Evolutionary conservation across 2,888 invertebrate species (phyloP).

Genomic region (Trissoscelio sp.): DNA sequence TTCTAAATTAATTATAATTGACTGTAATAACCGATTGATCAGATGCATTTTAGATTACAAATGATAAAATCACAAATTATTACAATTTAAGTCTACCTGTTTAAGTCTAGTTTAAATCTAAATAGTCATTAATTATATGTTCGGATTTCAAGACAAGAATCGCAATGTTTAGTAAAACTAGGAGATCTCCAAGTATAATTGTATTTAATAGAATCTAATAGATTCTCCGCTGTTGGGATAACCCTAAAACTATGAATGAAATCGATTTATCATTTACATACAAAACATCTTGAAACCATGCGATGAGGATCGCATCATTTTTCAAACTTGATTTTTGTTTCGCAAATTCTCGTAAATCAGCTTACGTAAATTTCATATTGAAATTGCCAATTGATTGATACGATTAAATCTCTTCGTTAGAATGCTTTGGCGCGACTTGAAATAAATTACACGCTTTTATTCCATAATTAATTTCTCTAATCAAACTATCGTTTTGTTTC

Average conservation of each 20-base stretch:
- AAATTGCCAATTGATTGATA: not conserved
- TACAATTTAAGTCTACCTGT: too few species aligned
- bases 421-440: too few species aligned
- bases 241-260: not conserved
- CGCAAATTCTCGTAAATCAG: constrained; percentile 3
- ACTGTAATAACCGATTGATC: too few species aligned
- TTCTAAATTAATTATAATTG: too few species aligned
- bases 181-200: constrained; percentile 2
- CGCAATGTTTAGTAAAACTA: not conserved
- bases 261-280: constrained; percentile 1
- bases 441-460: not conserved
- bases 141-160: constrained; percentile 5
- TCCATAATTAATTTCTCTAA: constrained; percentile 17
- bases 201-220: too few species aligned
- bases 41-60: too few species aligned
- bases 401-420: not conserved
- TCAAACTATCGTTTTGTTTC: not conserved
- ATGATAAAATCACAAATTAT: too few species aligned
- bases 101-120: not conserved
- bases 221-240: too few species aligned
- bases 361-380: constrained; percentile 2
- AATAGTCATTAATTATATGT: too few species aligned
- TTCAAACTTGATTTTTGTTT: constrained; percentile 1
- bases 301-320: not conserved
- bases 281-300: not conserved